Conservation (phyloP, 2,797 vertebrate species). For the Pygocentrus nattereri region DNA sequence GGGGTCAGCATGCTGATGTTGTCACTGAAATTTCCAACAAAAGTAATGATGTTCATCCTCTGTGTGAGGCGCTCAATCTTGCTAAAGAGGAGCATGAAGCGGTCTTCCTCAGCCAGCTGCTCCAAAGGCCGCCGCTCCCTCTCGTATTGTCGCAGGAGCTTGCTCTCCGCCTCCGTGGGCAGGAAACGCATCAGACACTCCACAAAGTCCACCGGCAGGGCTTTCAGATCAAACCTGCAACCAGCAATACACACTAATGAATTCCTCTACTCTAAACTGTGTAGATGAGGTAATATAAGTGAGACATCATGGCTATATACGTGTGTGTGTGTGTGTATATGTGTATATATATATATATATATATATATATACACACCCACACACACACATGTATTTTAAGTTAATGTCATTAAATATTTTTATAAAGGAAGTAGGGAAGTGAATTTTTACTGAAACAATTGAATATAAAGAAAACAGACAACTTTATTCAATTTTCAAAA, state of each 20-base stretch:
- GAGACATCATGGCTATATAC: too few species aligned
- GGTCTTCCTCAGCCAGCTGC: conserved; percentile 92
- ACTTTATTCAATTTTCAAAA: too few species aligned
- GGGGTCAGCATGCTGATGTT: conserved; percentile 93
- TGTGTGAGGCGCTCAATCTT: conserved; percentile 96
- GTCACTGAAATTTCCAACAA: conserved; percentile 93
- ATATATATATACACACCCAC: too few species aligned
- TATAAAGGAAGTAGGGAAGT: too few species aligned
- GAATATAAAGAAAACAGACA: too few species aligned
- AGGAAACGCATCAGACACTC: conserved; percentile 94
- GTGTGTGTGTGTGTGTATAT: too few species aligned
- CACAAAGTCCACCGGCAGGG: conserved; percentile 91
- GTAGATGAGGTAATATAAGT: background rate
- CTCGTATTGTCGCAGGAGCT: conserved; percentile 92
- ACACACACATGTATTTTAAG: too few species aligned
- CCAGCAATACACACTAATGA: background rate
- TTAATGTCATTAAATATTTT: too few species aligned
- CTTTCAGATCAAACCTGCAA: conserved; percentile 88
- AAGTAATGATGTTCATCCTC: conserved; percentile 96
- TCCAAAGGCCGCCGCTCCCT: conserved; percentile 91
- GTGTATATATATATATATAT: too few species aligned
- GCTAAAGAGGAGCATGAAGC: conserved; percentile 96
- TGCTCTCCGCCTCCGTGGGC: conserved; percentile 92
- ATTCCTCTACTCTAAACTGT: background rate
- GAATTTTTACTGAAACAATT: too few species aligned